Evolutionary conservation across 2,888 invertebrate genomes (phyloP), one percentile per base, ranked within the genome.

Genomic region (Mesodorylaimus sp.): DNA sequence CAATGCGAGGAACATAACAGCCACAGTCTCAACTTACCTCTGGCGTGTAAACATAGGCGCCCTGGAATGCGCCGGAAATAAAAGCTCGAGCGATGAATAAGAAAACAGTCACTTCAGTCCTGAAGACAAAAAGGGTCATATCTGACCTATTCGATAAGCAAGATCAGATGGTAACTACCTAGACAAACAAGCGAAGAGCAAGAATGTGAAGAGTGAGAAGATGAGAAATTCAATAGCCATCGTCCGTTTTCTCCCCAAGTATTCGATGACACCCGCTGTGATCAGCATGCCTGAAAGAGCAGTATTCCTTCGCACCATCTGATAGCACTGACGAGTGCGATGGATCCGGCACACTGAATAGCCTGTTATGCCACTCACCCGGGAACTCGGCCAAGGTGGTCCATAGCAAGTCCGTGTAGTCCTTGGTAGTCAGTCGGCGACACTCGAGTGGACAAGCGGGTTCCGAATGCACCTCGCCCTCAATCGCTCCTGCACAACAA

Each of bases 301-400:
- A 44, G 29, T n/a, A 10, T 36, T 36, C n/a, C n/a, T 10, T 36
- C n/a, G n/a, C n/a, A 36, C n/a, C n/a, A 36, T 36, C n/a, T 10
- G 36, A 36, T 36, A 10, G n/a, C 36, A n/a, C n/a, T 10, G n/a
- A 36, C 36, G n/a, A 36, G 36, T 36, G 36, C n/a, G n/a, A n/a
- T 10, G 10, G 36, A 36, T 36, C 10, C 36, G n/a, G 10, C 36
- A n/a, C 10, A 36, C 10, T 10, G 36, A 13, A n/a, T 36, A 16
- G 16, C 23, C 23, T 7, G 23, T 50, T 50, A 7, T 23, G 3
- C 27, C 19, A 44, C 43, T 52, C 63, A 80, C 83, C 87, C 36
- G 89, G 91, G 69, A 91, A 89, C 70, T 91, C 89, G 0, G 89
- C 86, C 45, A 89, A 70, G 0, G 88, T 89, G 1, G 88, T 89